Percentiles rank a stretch among this genome's conserved stretches.
phyloP scores from a whole-genome alignment of 2,888 invertebrate genomes.

The Caenorhabditis parvicauda region DNA sequence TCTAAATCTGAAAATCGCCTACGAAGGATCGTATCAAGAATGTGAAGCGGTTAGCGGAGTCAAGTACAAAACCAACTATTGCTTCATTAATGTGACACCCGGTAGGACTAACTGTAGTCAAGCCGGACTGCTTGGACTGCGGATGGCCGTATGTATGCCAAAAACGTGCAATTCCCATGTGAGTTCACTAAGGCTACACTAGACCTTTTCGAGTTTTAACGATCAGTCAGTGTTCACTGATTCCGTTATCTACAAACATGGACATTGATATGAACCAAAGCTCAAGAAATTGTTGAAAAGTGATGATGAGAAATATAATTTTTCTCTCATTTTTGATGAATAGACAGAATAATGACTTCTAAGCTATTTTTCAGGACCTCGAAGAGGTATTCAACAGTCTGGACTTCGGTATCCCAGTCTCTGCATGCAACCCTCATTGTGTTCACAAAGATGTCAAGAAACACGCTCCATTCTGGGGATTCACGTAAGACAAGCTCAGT shows the following conservation, averaged over 20 bases:
- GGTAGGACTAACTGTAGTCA: slow-evolving; percentile 6
- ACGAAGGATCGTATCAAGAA: slow-evolving; percentile 21
- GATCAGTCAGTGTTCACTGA: slow-evolving; percentile 8
- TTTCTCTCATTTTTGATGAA: too few species aligned
- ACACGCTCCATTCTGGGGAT: slow-evolving; percentile 14
- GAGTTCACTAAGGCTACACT: slow-evolving; percentile 6
- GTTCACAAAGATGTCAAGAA: slow-evolving; percentile 8
- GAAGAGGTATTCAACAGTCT: too few species aligned
- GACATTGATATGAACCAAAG: too few species aligned
- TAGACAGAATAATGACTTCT: too few species aligned
- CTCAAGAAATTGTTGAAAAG: too few species aligned
- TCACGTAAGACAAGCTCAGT: not conserved
- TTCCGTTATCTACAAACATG: too few species aligned
- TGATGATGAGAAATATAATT: too few species aligned
- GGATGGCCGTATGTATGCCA: slow-evolving; percentile 17
- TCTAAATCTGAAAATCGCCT: slow-evolving; percentile 8
- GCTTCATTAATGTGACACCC: slow-evolving; percentile 11
- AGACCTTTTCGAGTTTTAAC: too few species aligned
- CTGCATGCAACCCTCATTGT: slow-evolving; percentile 12
- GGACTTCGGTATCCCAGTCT: too few species aligned
- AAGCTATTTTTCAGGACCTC: too few species aligned
- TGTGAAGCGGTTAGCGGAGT: slow-evolving; percentile 16
- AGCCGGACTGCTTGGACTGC: not conserved
- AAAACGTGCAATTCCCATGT: slow-evolving; percentile 5
- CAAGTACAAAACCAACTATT: slow-evolving; percentile 25